phyloP scores from a whole-genome alignment of 2,888 invertebrate species.

The Camponotus fellah region DNA sequence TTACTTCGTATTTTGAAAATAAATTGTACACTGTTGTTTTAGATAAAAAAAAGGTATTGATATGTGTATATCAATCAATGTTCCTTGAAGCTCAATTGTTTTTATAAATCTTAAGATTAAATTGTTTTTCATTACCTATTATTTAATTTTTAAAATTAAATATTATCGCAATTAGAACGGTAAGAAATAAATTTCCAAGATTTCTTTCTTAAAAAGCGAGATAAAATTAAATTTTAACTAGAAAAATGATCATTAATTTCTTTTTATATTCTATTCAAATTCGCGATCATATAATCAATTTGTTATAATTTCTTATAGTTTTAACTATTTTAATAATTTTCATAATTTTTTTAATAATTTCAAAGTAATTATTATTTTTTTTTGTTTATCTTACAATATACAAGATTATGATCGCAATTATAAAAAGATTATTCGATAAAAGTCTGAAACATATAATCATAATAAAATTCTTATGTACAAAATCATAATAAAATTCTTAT shows the following conservation, averaged over 20 bases:
- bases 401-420: neutral
- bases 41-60: neutral
- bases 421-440: neutral
- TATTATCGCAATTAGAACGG: neutral
- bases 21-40: neutral
- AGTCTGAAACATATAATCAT: neutral
- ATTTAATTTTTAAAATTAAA: slow-evolving; percentile 10
- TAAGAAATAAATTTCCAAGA: neutral
- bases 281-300: neutral
- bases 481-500: neutral
- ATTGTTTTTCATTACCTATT: neutral
- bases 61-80: neutral
- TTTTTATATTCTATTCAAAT: neutral
- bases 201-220: neutral
- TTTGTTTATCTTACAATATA: neutral
- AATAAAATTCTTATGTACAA: neutral
- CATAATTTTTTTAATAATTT: neutral
- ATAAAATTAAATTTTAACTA: neutral
- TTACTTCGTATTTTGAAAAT: neutral
- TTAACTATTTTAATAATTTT: neutral
- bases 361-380: neutral
- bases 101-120: neutral
- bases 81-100: neutral
- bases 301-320: neutral
- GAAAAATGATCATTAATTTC: neutral